Percentiles rank a stretch among this genome's conserved stretches.
Evolutionary conservation across 2,797 vertebrate genomes (phyloP).

Genomic region (Naso thynnoides): DNA sequence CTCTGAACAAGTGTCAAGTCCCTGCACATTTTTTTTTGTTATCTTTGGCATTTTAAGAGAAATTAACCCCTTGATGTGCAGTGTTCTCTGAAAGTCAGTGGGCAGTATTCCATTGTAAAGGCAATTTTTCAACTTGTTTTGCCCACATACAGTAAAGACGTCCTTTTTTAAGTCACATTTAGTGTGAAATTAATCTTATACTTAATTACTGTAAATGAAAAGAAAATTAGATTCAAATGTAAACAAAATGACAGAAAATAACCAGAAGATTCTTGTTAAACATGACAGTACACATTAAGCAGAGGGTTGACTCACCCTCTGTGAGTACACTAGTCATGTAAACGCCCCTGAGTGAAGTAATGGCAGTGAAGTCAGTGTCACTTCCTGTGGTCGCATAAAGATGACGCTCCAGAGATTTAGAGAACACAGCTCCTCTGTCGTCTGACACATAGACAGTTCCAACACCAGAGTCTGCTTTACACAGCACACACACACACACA

Average conservation of each 20-base stretch:
- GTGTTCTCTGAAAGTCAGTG: too few species aligned
- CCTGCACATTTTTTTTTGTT: too few species aligned
- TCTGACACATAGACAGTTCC: constrained; percentile 96
- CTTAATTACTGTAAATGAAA: too few species aligned
- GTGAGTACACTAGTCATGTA: constrained; percentile 92
- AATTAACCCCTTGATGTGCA: too few species aligned
- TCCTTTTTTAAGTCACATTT: too few species aligned
- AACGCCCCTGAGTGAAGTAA: constrained; percentile 92
- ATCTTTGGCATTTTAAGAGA: too few species aligned
- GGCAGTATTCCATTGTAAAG: too few species aligned
- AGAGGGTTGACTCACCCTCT: constrained; percentile 81
- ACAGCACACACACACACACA: constrained; percentile 14
- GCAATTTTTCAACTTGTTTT: too few species aligned
- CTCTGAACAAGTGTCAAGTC: too few species aligned
- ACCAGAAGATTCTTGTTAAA: neutral
- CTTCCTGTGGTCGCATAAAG: constrained; percentile 92
- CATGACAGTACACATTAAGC: neutral
- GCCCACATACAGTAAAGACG: too few species aligned
- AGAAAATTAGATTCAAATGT: neutral
- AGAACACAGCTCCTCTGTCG: constrained; percentile 92
- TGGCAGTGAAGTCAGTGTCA: constrained; percentile 93
- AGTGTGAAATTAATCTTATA: too few species aligned
- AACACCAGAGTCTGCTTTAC: constrained; percentile 87
- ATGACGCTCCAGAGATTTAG: constrained; percentile 93
- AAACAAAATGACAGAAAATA: neutral